phyloP scores from a whole-genome alignment of 1,140 invertebrate species.

The Aphaenogaster ashmeadi region DNA sequence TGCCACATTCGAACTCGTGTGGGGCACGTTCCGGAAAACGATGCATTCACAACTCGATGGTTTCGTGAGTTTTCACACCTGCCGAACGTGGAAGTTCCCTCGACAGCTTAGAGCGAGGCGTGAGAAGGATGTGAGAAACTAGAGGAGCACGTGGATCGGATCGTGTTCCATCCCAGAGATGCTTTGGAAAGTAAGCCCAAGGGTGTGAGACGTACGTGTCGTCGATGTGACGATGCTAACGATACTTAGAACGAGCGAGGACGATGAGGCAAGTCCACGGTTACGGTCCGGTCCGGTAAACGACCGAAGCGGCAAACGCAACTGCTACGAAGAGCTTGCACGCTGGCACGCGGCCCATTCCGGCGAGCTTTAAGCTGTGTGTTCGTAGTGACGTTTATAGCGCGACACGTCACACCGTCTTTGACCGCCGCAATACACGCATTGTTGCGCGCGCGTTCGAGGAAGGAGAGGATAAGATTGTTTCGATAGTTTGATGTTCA shows the following conservation, averaged over 20 bases:
- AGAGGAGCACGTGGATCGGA: background rate
- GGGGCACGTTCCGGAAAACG: slow-evolving; percentile 69
- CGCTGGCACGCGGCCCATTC: slow-evolving; percentile 61
- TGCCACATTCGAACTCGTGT: slow-evolving; percentile 60
- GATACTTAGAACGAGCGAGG: slow-evolving; percentile 52
- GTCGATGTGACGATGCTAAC: slow-evolving; percentile 72
- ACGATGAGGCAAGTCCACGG: background rate
- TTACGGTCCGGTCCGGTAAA: slow-evolving; percentile 34
- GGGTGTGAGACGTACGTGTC: slow-evolving; percentile 69
- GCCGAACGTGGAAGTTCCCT: slow-evolving; percentile 28
- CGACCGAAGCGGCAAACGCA: slow-evolving; percentile 53
- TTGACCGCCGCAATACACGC: slow-evolving; percentile 29
- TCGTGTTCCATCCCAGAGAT: slow-evolving; percentile 18
- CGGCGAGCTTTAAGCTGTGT: slow-evolving; percentile 49
- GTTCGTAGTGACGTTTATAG: slow-evolving; percentile 62
- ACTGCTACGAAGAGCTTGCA: slow-evolving; percentile 49
- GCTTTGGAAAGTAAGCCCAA: slow-evolving; percentile 66
- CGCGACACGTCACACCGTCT: slow-evolving; percentile 38
- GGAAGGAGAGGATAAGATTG: background rate
- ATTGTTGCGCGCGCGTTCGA: slow-evolving; percentile 6
- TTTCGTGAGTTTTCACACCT: slow-evolving; percentile 65
- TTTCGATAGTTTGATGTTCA: slow-evolving; percentile 11
- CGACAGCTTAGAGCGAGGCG: slow-evolving; percentile 8
- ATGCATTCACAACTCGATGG: slow-evolving; percentile 82
- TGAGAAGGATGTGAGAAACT: slow-evolving; percentile 8